phyloP scores from a whole-genome alignment of 2,888 invertebrate species.

The Dryobota labecula region DNA sequence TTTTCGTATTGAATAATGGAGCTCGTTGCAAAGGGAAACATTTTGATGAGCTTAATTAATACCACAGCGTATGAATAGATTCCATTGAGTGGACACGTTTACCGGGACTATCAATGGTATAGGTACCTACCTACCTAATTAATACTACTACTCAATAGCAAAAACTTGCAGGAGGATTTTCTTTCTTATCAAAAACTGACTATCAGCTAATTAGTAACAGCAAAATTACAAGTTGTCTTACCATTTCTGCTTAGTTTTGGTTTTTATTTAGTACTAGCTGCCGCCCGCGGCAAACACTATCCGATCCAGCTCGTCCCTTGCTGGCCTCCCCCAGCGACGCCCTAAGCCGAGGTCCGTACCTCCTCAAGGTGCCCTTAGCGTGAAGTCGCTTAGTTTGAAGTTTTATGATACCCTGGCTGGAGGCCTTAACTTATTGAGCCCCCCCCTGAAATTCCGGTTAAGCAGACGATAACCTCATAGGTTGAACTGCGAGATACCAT shows the following conservation, averaged over 20 bases:
- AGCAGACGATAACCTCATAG: too few species aligned
- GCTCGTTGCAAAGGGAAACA: conserved; percentile 18
- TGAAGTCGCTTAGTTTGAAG: too few species aligned
- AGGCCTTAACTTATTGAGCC: too few species aligned
- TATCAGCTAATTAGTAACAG: not conserved
- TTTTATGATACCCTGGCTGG: too few species aligned
- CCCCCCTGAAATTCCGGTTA: too few species aligned
- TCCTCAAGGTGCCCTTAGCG: too few species aligned
- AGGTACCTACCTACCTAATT: not conserved
- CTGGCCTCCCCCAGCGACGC: too few species aligned
- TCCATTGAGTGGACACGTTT: not conserved
- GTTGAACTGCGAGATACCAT: too few species aligned
- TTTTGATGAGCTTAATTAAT: conserved; percentile 42
- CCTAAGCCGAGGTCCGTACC: too few species aligned
- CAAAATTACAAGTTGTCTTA: not conserved
- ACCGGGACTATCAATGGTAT: not conserved
- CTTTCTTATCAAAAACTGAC: not conserved
- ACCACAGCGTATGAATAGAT: conserved; percentile 8
- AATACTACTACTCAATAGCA: too few species aligned
- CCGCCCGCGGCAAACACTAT: too few species aligned
- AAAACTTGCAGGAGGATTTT: not conserved
- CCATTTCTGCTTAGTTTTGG: not conserved
- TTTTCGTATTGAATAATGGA: conserved; percentile 9
- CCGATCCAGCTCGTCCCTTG: too few species aligned
- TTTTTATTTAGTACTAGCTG: conserved; percentile 1